Conservation (phyloP, 2,797 vertebrate genomes). For the Aldrovandia affinis region DNA sequence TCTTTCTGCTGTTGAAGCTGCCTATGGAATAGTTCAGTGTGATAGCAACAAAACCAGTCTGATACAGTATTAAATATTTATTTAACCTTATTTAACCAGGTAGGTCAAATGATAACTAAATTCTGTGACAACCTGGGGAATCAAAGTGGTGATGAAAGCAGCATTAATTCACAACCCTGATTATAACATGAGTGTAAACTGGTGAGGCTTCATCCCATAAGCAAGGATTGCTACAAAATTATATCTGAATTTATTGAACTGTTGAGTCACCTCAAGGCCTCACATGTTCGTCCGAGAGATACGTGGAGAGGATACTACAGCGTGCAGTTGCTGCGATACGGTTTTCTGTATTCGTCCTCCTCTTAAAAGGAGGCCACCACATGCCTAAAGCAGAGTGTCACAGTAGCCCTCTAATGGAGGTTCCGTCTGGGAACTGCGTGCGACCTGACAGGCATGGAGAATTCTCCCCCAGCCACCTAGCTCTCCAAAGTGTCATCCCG, state of each 20-base stretch:
- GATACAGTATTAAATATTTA: background rate
- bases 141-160: background rate
- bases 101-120: background rate
- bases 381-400: background rate
- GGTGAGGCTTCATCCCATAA: background rate
- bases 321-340: background rate
- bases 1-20: background rate
- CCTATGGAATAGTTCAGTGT: background rate
- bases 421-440: background rate
- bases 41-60: background rate
- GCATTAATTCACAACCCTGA: background rate
- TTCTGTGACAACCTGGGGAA: background rate
- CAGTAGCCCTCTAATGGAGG: background rate
- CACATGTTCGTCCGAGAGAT: background rate
- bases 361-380: background rate
- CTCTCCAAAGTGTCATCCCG: background rate
- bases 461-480: background rate
- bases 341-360: background rate
- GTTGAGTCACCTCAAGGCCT: background rate
- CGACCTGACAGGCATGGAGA: background rate
- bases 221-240: background rate
- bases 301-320: background rate
- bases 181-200: background rate
- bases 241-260: background rate
- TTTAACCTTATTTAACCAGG: background rate